Percentiles rank a stretch among this genome's conserved stretches.
These are phyloP conservation scores for Nasonovia ribisnigri DNA, from an alignment of 2,888 invertebrate genomes.

Conservation along the genomic window DNA sequence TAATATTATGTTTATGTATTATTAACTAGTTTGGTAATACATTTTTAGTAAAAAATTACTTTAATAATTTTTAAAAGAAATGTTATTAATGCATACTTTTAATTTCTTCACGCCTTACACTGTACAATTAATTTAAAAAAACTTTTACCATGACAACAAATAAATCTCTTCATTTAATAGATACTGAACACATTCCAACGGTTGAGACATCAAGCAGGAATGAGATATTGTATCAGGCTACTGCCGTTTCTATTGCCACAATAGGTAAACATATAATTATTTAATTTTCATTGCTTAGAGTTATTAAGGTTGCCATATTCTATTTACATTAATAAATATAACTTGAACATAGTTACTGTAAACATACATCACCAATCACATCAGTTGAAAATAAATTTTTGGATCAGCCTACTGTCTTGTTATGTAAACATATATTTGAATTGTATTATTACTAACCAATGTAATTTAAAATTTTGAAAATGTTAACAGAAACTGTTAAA, in stretches of 20 bases:
- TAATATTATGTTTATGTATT: too few species aligned
- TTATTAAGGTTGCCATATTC: not conserved
- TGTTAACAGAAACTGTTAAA: not conserved
- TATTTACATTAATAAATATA: not conserved
- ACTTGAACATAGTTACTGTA: not conserved
- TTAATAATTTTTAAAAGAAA: too few species aligned
- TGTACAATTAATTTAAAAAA: too few species aligned
- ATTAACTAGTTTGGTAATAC: too few species aligned
- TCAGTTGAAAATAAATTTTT: not conserved
- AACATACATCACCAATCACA: not conserved
- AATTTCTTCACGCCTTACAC: too few species aligned
- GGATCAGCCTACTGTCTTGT: not conserved
- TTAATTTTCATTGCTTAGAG: not conserved
- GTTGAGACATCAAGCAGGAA: not conserved
- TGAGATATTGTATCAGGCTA: not conserved
- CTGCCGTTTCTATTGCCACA: not conserved
- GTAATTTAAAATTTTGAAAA: not conserved
- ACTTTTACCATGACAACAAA: too few species aligned
- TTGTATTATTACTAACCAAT: not conserved
- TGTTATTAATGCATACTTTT: too few species aligned
- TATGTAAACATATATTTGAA: not conserved
- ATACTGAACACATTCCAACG: not conserved
- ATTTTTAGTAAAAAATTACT: too few species aligned
- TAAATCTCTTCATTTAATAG: too few species aligned
- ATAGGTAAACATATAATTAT: slow-evolving; percentile 8